These are phyloP conservation scores for Chromobotia macracanthus DNA, from an alignment of 2,797 vertebrate genomes.

Conservation along the genomic window DNA sequence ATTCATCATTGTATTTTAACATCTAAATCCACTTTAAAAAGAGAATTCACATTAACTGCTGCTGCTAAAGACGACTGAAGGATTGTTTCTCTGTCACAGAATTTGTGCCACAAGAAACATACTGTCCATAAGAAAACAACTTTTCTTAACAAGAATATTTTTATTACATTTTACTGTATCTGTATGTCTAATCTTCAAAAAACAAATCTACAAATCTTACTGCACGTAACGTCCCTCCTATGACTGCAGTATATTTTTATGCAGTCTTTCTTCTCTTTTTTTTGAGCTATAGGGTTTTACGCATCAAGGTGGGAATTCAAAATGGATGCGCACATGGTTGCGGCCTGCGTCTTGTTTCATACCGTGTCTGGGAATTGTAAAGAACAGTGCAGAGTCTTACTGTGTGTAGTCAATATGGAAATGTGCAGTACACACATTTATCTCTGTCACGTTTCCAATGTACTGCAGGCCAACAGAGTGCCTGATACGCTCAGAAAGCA, in stretches of 20 bases:
- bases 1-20: slow-evolving; percentile 11
- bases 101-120: not conserved
- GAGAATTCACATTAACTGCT: not conserved
- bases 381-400: slow-evolving; percentile 11
- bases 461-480: not conserved
- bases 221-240: not conserved
- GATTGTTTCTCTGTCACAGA: not conserved
- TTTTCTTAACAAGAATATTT: not conserved
- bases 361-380: not conserved
- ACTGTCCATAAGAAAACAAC: not conserved
- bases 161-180: not conserved
- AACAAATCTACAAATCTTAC: not conserved
- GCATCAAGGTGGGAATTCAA: not conserved
- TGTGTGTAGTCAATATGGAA: slow-evolving; percentile 35
- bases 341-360: not conserved
- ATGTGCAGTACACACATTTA: slow-evolving; percentile 29
- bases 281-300: not conserved
- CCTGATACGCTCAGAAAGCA: slow-evolving; percentile 9
- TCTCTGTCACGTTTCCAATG: slow-evolving; percentile 27
- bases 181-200: not conserved
- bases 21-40: not conserved
- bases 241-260: not conserved
- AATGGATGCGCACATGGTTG: not conserved
- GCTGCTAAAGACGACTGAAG: not conserved
- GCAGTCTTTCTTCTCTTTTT: not conserved